Conservation (phyloP, 2,888 invertebrate species). For the Tetranychus piercei region DNA sequence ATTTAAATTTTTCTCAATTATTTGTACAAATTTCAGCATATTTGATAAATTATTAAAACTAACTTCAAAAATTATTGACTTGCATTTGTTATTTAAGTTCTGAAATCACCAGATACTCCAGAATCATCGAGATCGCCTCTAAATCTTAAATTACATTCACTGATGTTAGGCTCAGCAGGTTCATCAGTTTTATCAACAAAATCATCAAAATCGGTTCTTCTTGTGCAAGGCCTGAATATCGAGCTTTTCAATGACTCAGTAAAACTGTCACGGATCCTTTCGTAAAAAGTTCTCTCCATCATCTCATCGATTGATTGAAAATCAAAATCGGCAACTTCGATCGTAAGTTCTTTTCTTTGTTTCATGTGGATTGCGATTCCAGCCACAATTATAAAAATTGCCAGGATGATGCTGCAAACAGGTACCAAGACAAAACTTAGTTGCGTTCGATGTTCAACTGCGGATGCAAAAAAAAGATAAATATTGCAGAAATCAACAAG, state of each 20-base stretch:
- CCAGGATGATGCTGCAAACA: constrained; percentile 57
- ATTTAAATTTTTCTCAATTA: no score
- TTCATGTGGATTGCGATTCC: constrained; percentile 71
- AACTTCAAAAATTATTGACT: no score
- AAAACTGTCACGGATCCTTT: constrained; percentile 59
- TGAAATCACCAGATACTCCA: background rate
- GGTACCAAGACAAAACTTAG: constrained; percentile 73
- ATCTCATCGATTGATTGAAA: constrained; percentile 52
- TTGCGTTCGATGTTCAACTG: constrained; percentile 58
- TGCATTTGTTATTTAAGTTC: background rate
- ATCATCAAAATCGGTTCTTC: background rate
- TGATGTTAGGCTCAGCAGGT: background rate
- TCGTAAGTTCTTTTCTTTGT: constrained; percentile 53
- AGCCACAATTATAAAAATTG: constrained; percentile 62
- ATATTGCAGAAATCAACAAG: background rate
- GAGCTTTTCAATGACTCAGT: constrained; percentile 38
- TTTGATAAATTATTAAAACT: no score
- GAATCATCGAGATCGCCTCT: constrained; percentile 5
- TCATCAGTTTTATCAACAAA: background rate
- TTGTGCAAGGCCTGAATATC: background rate
- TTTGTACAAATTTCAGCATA: no score
- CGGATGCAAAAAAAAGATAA: constrained; percentile 26
- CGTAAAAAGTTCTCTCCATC: constrained; percentile 69
- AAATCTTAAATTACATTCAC: background rate
- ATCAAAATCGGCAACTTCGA: constrained; percentile 50